phyloP scores from a whole-genome alignment of 2,888 invertebrate genomes.

The Sipha maydis region DNA sequence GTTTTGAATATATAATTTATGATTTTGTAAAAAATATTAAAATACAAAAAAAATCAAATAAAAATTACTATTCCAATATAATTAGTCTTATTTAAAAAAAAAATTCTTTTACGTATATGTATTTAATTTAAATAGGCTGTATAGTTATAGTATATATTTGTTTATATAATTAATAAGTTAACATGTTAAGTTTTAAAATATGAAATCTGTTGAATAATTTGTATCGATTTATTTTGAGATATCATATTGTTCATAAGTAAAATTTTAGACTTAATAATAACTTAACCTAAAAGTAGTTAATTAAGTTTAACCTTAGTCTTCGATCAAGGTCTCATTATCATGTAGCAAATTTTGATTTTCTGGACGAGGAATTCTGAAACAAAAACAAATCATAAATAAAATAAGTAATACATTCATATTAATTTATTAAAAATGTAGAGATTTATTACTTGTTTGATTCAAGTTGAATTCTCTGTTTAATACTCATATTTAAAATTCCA shows the following conservation, averaged over 20 bases:
- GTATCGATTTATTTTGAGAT: background rate
- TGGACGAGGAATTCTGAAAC: slow-evolving; percentile 20
- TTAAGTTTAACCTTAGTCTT: slow-evolving; percentile 37
- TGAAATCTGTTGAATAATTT: background rate
- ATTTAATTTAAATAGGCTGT: background rate
- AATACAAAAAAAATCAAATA: background rate
- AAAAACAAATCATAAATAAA: background rate
- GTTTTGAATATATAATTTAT: too few species aligned
- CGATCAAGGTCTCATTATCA: background rate
- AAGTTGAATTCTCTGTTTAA: slow-evolving; percentile 69
- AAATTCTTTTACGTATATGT: background rate
- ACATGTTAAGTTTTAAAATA: background rate
- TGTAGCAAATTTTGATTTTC: slow-evolving; percentile 45
- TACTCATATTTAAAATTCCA: slow-evolving; percentile 74
- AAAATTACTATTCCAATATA: background rate
- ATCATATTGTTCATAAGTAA: slow-evolving; percentile 11
- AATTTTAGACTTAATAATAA: background rate
- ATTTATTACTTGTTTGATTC: slow-evolving; percentile 66
- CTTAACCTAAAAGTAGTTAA: background rate
- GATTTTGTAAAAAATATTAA: background rate
- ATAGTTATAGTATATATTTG: background rate
- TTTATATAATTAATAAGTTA: background rate
- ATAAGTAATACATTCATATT: background rate
- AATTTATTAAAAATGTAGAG: background rate
- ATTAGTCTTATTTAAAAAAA: slow-evolving; percentile 8